These are phyloP conservation scores for Melitaea athalia DNA, from an alignment of 2,888 invertebrate species.

Conservation along the genomic window DNA sequence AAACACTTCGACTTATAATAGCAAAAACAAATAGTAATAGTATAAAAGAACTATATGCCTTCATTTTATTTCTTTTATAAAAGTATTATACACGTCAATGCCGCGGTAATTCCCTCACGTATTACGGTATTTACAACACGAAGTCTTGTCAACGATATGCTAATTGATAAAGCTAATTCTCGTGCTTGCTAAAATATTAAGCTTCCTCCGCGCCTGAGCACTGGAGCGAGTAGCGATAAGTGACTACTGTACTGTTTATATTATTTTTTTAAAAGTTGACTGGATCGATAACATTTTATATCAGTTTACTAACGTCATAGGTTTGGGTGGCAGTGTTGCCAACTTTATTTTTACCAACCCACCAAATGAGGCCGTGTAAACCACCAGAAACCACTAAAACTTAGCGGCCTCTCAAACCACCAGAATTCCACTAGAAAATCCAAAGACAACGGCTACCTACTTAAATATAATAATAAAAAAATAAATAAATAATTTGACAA, in stretches of 20 bases:
- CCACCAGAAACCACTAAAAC: too few species aligned
- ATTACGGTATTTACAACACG: neutral
- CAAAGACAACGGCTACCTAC: too few species aligned
- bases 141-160: constrained; percentile 14
- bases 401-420: too few species aligned
- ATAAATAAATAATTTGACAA: too few species aligned
- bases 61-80: constrained; percentile 28
- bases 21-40: constrained; percentile 31
- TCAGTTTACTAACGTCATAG: constrained; percentile 58
- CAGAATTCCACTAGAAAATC: too few species aligned
- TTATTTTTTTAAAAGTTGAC: constrained; percentile 46
- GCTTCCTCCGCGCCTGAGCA: constrained; percentile 33
- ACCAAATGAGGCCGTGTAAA: too few species aligned
- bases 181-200: constrained; percentile 33
- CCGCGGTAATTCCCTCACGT: constrained; percentile 34
- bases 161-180: constrained; percentile 31
- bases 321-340: constrained; percentile 50
- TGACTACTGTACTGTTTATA: constrained; percentile 57
- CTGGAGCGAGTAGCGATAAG: constrained; percentile 45
- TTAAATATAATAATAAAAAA: too few species aligned
- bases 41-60: constrained; percentile 33
- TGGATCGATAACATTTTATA: constrained; percentile 54
- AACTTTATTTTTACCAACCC: too few species aligned
- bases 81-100: constrained; percentile 19
- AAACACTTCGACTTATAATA: constrained; percentile 36